Base-by-base conservation (phyloP, 2,797 vertebrate species). In the Spinus olivaceus region DNA sequence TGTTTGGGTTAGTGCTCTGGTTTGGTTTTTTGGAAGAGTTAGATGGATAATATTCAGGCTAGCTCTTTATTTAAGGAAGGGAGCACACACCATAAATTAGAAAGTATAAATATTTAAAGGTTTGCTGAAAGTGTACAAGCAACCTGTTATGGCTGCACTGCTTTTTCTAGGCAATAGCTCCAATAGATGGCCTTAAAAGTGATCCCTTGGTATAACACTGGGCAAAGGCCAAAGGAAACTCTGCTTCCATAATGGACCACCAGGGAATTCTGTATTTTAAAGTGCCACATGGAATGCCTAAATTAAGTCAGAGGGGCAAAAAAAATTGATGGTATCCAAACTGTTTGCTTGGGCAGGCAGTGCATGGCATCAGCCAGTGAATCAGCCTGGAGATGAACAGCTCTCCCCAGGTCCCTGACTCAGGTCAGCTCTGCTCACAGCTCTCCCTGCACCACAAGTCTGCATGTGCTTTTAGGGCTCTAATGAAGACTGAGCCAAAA, bases 101-200 rank as follows among this genome's bases (percentile, higher is more conserved):
- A 49, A 90, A 79, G 41, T 14, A 79, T 76, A 96, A 96, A 95
- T 88, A 90, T 90, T 90, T 92, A 79, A 94, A 86, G 70, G 39
- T 88, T 81, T 73, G 66, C 64, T 84, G 66, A 56, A 92, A 93
- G 63, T 15, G 49, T 86, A 91, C 77, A 92, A 86, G 24, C 85
- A 42, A 73, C 92, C 70, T 83, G 25, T 88, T 76, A 79, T 0
- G 5, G 39, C 66, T 86, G 59, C 88, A 78, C 30, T 84, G 63
- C 47, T 88, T 88, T 66, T 94, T 76, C 79, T 81, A 66, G 63
- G 84, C 60, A 85, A 72, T 46, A 72, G 77, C 82, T 88, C 79
- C 73, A 79, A 69, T 10, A 66, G 66, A 66, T 46, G 57, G 53
- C 79, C 76, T 88, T 88, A 83, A 71, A 94, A 83, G 50, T 10